Conservation (phyloP, 2,888 invertebrate genomes). For the Serrognathus titanus region DNA sequence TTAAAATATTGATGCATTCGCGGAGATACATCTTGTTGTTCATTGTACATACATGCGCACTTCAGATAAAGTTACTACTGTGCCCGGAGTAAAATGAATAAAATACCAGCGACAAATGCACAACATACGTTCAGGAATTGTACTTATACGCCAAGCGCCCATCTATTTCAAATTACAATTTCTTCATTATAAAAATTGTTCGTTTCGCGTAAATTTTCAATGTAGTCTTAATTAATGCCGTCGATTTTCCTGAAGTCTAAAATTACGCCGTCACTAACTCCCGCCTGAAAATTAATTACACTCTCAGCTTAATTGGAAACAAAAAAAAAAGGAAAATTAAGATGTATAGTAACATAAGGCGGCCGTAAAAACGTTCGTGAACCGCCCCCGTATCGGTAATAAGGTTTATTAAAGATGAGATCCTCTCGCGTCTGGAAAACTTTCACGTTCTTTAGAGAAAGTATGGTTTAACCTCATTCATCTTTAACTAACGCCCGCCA, state of each 20-base stretch:
- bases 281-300: too few relatives aligned
- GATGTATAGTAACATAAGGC: background rate
- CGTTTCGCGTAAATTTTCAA: too few relatives aligned
- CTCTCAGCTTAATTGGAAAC: too few relatives aligned
- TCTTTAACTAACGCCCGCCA: conserved; percentile 13
- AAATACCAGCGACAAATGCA: background rate
- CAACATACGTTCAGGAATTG: background rate
- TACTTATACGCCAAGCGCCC: too few relatives aligned
- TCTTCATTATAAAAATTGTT: too few relatives aligned
- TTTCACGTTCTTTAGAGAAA: conserved; percentile 26
- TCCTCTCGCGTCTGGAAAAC: conserved; percentile 20
- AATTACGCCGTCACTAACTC: too few relatives aligned
- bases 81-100: background rate
- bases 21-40: background rate
- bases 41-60: background rate
- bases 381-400: conserved; percentile 12
- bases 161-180: too few relatives aligned
- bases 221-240: too few relatives aligned
- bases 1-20: conserved; percentile 24
- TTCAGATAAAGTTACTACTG: background rate
- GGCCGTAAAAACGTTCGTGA: conserved; percentile 12
- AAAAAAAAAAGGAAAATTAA: background rate
- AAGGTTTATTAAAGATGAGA: conserved; percentile 22
- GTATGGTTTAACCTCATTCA: conserved; percentile 29
- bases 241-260: too few relatives aligned